Conservation (phyloP, 2,888 invertebrate genomes). For the Ctenicera cuprea region DNA sequence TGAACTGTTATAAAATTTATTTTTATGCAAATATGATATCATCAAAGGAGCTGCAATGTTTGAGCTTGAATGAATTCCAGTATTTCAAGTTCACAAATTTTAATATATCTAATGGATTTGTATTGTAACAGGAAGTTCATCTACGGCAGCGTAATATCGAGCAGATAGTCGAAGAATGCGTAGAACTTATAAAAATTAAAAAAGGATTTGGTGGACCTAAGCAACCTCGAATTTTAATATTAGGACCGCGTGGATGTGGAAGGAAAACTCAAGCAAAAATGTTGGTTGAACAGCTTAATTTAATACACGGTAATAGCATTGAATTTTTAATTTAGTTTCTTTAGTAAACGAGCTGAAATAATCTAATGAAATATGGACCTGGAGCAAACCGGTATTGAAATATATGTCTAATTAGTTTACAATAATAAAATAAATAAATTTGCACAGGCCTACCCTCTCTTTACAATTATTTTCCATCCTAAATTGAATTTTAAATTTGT, state of each 20-base stretch:
- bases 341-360: background rate
- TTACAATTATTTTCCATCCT: too few species aligned
- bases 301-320: constrained; percentile 72
- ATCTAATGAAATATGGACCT: too few species aligned
- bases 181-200: constrained; percentile 66
- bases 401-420: too few species aligned
- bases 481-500: background rate
- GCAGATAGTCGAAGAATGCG: constrained; percentile 69
- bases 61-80: too few species aligned
- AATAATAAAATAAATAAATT: too few species aligned
- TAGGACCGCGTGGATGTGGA: constrained; percentile 79
- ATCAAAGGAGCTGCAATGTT: too few species aligned
- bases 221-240: constrained; percentile 76
- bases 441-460: too few species aligned
- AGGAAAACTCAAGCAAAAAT: constrained; percentile 74
- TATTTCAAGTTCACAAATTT: too few species aligned
- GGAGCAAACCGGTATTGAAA: too few species aligned
- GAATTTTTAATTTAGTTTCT: background rate
- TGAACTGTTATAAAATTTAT: too few species aligned
- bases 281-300: constrained; percentile 74
- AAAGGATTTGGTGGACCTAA: constrained; percentile 73
- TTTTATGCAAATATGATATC: too few species aligned
- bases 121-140: constrained; percentile 66
- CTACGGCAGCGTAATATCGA: constrained; percentile 65
- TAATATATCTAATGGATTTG: constrained; percentile 6